Evolutionary conservation across 2,113 vertebrate genomes (phyloP).

Genomic region (Gallinago jamesoni): DNA sequence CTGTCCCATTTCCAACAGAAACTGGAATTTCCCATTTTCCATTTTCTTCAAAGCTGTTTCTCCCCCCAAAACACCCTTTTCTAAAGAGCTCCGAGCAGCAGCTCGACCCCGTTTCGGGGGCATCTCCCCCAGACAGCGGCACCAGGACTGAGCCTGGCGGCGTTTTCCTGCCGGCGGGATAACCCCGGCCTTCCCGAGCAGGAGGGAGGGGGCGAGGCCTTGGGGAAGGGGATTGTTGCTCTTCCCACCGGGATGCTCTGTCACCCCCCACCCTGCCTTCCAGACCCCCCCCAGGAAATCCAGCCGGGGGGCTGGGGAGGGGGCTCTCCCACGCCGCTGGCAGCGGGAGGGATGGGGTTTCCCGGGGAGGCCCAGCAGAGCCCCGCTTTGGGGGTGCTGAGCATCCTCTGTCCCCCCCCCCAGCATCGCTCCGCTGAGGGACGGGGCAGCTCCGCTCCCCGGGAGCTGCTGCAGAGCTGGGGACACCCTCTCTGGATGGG

Average conservation of each 20-base stretch:
- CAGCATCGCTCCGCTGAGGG: background rate
- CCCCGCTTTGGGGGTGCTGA: background rate
- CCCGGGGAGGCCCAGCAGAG: background rate
- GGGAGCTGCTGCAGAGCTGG: background rate
- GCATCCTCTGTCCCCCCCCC: background rate
- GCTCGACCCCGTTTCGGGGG: too few relatives aligned
- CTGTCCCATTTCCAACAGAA: background rate
- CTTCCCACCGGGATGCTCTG: background rate
- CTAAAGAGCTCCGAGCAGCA: background rate
- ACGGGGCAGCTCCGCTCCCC: background rate
- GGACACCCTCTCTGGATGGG: background rate
- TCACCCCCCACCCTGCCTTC: background rate
- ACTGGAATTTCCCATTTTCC: background rate
- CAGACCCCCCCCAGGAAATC: background rate
- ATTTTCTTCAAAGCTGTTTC: background rate
- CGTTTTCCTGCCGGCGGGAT: background rate
- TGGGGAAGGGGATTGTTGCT: background rate
- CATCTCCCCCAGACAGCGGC: too few relatives aligned
- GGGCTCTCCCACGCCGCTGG: background rate
- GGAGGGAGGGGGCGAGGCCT: background rate
- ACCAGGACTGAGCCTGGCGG: background rate
- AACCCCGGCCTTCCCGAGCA: background rate
- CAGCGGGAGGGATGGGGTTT: background rate
- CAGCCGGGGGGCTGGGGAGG: background rate
- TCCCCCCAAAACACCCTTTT: background rate